phyloP scores from a whole-genome alignment of 2,113 vertebrate genomes.

The Xiphophorus couchianus region DNA sequence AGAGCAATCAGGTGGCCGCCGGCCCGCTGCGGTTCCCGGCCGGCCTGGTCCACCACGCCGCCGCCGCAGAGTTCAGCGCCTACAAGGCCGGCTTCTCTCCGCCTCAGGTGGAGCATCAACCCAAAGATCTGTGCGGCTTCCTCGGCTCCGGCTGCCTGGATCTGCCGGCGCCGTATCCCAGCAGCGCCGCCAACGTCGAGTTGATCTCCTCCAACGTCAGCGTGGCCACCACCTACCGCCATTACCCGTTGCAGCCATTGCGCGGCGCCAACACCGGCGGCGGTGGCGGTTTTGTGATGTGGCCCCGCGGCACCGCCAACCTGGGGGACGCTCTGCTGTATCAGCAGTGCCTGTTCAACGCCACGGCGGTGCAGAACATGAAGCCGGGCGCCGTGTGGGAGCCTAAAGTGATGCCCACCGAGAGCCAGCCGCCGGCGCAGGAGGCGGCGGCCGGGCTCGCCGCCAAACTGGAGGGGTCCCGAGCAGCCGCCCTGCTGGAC shows the following conservation, averaged over 20 bases:
- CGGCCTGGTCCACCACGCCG: slow-evolving; percentile 83
- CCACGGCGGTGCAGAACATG: slow-evolving; percentile 88
- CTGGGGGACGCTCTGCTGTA: slow-evolving; percentile 90
- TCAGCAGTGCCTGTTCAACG: slow-evolving; percentile 92
- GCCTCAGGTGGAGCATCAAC: slow-evolving; percentile 74
- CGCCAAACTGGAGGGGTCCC: slow-evolving; percentile 83
- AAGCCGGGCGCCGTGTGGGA: slow-evolving; percentile 89
- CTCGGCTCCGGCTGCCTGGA: slow-evolving; percentile 88
- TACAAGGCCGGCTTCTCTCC: slow-evolving; percentile 88
- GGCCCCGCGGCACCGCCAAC: slow-evolving; percentile 88
- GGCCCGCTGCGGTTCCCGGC: slow-evolving; percentile 87
- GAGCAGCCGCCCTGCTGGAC: slow-evolving; percentile 69
- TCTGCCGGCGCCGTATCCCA: slow-evolving; percentile 89
- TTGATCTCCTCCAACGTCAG: slow-evolving; percentile 96
- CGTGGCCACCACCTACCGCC: slow-evolving; percentile 93
- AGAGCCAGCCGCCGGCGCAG: slow-evolving; percentile 79
- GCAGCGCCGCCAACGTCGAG: slow-evolving; percentile 84
- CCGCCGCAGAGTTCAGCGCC: slow-evolving; percentile 88
- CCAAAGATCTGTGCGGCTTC: slow-evolving; percentile 89
- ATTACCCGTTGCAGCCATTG: slow-evolving; percentile 87
- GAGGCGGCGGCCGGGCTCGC: slow-evolving; percentile 57
- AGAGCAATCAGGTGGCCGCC: slow-evolving; percentile 84
- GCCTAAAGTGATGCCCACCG: slow-evolving; percentile 77
- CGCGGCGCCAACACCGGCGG: slow-evolving; percentile 1
- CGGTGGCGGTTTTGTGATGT: slow-evolving; percentile 84